Evolutionary conservation across 2,888 invertebrate genomes (phyloP).

Genomic region (Pasiphila rectangulata): DNA sequence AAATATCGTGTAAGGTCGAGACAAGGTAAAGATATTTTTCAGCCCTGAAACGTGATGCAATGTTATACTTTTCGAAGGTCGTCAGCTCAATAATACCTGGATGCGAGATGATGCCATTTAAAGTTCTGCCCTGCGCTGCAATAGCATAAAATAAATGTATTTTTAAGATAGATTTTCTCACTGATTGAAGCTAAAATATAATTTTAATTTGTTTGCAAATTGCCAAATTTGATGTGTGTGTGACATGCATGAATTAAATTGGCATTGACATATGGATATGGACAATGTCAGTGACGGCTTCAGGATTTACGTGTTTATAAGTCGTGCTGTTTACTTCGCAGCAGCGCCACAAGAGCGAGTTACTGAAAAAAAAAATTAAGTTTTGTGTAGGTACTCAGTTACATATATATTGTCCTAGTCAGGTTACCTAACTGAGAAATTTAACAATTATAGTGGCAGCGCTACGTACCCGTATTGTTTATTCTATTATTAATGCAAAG

Average conservation of each 20-base stretch:
- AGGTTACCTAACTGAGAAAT: too few relatives aligned
- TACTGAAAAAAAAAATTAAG: too few relatives aligned
- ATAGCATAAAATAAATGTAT: background rate
- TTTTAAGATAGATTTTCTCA: background rate
- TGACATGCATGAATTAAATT: background rate
- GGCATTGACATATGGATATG: background rate
- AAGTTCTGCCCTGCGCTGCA: conserved; percentile 17
- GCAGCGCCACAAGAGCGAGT: too few relatives aligned
- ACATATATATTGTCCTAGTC: too few relatives aligned
- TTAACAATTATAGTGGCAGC: too few relatives aligned
- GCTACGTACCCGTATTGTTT: too few relatives aligned
- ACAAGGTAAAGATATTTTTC: conserved; percentile 29
- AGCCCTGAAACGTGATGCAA: conserved; percentile 29
- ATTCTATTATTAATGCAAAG: too few relatives aligned
- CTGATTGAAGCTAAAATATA: background rate
- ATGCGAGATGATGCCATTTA: conserved; percentile 72
- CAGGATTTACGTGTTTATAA: too few relatives aligned
- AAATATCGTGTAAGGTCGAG: conserved; percentile 45
- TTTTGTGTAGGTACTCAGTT: too few relatives aligned
- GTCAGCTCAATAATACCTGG: conserved; percentile 44
- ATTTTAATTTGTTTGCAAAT: background rate
- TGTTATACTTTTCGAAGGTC: conserved; percentile 16
- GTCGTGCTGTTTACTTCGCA: too few relatives aligned
- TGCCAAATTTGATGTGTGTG: background rate
- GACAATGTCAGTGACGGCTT: too few relatives aligned